A percentile compares a stretch with the other conserved stretches of the same genome.
phyloP scores from a whole-genome alignment of 2,888 invertebrate genomes.

The Eledona agricola region DNA sequence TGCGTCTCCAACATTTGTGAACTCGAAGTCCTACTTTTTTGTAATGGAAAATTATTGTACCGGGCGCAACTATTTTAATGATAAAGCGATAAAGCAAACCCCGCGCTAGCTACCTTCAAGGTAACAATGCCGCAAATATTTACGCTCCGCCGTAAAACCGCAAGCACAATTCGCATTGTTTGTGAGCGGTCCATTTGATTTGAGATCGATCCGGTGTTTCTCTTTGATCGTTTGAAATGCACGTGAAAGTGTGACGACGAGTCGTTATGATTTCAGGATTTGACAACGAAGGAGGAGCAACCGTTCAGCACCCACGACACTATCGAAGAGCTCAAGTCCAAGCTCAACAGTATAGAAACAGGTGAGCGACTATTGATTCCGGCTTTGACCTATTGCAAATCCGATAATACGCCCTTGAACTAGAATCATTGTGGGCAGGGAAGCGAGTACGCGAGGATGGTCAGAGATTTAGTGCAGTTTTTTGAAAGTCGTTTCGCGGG shows the following conservation, averaged over 20 bases:
- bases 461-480: conserved; percentile 5
- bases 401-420: conserved; percentile 33
- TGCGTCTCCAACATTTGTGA: no score
- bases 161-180: no score
- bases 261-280: conserved; percentile 53
- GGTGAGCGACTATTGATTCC: conserved; percentile 48
- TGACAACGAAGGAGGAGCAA: conserved; percentile 55
- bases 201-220: conserved; percentile 2
- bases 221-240: conserved; percentile 7
- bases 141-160: no score
- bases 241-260: conserved; percentile 2
- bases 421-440: conserved; percentile 9
- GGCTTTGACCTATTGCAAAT: conserved; percentile 30
- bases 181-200: no score
- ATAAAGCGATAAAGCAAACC: no score
- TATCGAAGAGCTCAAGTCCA: conserved; percentile 59
- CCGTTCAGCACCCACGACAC: conserved; percentile 51
- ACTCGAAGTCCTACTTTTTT: no score
- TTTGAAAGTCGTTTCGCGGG: conserved; percentile 8
- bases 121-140: no score
- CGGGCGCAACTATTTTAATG: no score
- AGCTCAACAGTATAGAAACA: conserved; percentile 56
- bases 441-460: conserved; percentile 6
- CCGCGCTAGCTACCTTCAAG: no score
- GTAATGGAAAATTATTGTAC: no score